Percentiles rank a stretch among this genome's conserved stretches.
phyloP scores from a whole-genome alignment of 2,797 vertebrate species.

The Trematomus bernacchii region DNA sequence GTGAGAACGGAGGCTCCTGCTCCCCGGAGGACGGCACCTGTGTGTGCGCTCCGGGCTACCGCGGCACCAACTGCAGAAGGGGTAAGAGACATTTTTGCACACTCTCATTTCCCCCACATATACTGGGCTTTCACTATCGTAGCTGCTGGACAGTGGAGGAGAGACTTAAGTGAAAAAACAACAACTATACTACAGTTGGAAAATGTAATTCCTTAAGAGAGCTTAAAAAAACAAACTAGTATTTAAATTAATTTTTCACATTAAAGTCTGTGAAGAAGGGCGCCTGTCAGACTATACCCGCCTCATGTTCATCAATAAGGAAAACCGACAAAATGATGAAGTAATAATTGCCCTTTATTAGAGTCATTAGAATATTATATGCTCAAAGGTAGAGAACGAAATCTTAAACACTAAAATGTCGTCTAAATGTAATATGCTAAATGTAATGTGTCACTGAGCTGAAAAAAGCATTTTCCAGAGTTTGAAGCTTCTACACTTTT shows the following conservation, averaged over 20 bases:
- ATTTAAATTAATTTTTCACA: not conserved
- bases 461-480: no score
- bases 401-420: no score
- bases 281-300: no score
- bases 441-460: no score
- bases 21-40: conserved; percentile 94
- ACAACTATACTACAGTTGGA: not conserved
- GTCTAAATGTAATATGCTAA: no score
- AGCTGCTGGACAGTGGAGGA: not conserved
- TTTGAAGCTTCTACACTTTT: no score
- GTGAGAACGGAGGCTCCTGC: conserved; percentile 95
- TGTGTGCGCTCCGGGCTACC: conserved; percentile 92
- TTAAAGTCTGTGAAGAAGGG: not conserved
- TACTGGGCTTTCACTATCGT: not conserved
- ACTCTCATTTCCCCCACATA: not conserved
- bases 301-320: no score
- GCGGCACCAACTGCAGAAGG: conserved; percentile 91
- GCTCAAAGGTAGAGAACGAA: no score
- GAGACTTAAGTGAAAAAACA: not conserved
- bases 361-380: no score
- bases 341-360: not conserved
- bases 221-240: not conserved
- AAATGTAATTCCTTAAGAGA: not conserved
- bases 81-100: conserved; percentile 38
- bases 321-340: not conserved